Evolutionary conservation across 2,797 vertebrate genomes (phyloP), one percentile per base, ranked within the genome.

Genomic region (Catamblyrhynchus diadema): DNA sequence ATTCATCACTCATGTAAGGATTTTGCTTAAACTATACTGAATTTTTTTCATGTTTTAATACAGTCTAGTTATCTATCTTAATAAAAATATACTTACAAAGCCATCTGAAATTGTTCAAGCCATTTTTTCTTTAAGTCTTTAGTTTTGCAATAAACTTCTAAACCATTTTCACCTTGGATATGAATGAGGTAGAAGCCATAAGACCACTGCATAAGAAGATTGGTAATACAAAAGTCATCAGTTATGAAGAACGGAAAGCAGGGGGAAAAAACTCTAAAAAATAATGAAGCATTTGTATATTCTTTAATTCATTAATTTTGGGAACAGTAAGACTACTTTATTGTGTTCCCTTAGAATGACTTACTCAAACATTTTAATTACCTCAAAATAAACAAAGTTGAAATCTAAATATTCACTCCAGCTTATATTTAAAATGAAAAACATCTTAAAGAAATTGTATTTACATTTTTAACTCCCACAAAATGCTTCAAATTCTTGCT

Each of bases 121-220:
- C 99, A 99, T 95, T 99, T 99, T 98, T 99, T 99, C 97, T 99
- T 99, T 97, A 99, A 97, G 93, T 99, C 99, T 98, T 99, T 99
- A 94, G 99, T 99, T 98, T 99, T 99, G 98, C 99, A 99, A 96
- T 99, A 99, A 98, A 99, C 98, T 97, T 99, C 99, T 89, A 99
- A 98, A 86, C 99, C 99, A 53, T 97, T 99, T 97, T 99, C 99
- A 92, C 99, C 99, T 97, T 99, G 99, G 92, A 98, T 98, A 89
- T 99, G 99, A 79, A 99, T 99, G 98, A 99, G 99, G 98, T 99
- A 99, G 98, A 99, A 99, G 97, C 99, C 99, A 2, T 99, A 98
- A 90, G 99, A 99, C 99, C 99, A 99, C 99, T 99, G 98, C 80
- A 78, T 79, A 95, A 97, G 94, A 95, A 94, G 69, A 96, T 96